Base-by-base conservation (phyloP, 1,140 invertebrate species). In the Drosophila punjabiensis region DNA sequence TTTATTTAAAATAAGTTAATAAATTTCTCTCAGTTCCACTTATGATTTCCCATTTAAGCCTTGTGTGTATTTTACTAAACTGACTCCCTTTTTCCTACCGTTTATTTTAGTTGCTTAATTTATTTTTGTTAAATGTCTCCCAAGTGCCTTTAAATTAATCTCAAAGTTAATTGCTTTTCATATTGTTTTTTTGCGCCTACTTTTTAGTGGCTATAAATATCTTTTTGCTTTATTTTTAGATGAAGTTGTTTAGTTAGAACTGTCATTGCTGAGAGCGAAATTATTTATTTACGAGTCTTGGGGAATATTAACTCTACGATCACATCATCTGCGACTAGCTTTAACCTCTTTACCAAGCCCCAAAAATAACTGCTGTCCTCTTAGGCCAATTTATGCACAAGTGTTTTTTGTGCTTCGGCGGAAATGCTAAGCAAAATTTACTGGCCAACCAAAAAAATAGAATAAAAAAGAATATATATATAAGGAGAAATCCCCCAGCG, bases 101-200 rank as follows among this genome's bases (percentile, higher is more conserved):
- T 79, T 83, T 84, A 81, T 81, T 89, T 84, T 80, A 69, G 81
- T 84, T 73, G 77, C 75, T 88, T 79, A 90, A 89, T 89, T 85
- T 90, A 90, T 90, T 89, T 89, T 79, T 69, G 85, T 82, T 90
- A 76, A 90, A 89, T 89, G 86, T 80, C 80, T 82, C 79, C 71
- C 53, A 70, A 86, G 86, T 73, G 75, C 70, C 76, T 76, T 76
- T 89, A 89, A 89, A 89, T 89, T 89, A 89, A 89, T 89, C 85
- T 86, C 76, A 64, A 89, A 69, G 86, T 89, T 90, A 89, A 90
- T 89, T 89, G 85, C 86, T 90, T 89, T 83, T 88, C 70, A 55
- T 60, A 62, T 78, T 24, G 24, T 24, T 24, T 76, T 58, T 24
- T 37, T 28, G 3, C 6, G 60, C 76, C 68, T 45, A 28, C 30